These are phyloP conservation scores for Drosophila ohnishii DNA, from an alignment of 1,140 invertebrate species.

Conservation along the genomic window DNA sequence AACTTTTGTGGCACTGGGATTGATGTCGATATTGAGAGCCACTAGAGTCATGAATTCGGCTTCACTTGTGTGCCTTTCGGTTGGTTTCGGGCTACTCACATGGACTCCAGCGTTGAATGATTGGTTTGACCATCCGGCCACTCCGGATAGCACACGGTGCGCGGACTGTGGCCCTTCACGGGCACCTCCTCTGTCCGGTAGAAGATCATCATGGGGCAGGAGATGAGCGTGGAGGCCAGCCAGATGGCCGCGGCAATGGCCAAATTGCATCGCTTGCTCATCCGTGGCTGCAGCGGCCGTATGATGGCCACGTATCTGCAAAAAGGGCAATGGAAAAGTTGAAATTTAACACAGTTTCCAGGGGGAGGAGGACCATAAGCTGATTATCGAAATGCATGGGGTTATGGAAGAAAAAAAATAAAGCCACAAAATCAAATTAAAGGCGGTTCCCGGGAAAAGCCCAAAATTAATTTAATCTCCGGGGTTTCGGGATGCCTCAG, in stretches of 20 bases:
- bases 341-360: constrained; percentile 41
- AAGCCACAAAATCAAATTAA: constrained; percentile 27
- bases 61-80: background rate
- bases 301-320: constrained; percentile 96
- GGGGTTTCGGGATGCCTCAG: constrained; percentile 7
- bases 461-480: constrained; percentile 37
- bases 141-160: constrained; percentile 90
- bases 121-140: constrained; percentile 92
- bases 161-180: constrained; percentile 84
- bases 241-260: constrained; percentile 92
- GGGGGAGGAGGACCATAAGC: constrained; percentile 17
- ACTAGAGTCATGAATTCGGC: constrained; percentile 3
- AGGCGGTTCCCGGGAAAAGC: constrained; percentile 2
- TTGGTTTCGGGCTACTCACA: constrained; percentile 87
- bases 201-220: constrained; percentile 92
- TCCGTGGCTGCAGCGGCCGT: constrained; percentile 92
- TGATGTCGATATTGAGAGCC: background rate
- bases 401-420: constrained; percentile 23
- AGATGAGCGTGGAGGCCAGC: constrained; percentile 88
- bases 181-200: constrained; percentile 88
- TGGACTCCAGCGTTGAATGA: constrained; percentile 89
- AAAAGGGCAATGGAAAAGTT: constrained; percentile 26
- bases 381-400: constrained; percentile 42
- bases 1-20: background rate
- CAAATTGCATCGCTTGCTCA: constrained; percentile 92